Evolutionary conservation across 2,888 invertebrate genomes (phyloP).

Genomic region (Scelioninae gen. 1): DNA sequence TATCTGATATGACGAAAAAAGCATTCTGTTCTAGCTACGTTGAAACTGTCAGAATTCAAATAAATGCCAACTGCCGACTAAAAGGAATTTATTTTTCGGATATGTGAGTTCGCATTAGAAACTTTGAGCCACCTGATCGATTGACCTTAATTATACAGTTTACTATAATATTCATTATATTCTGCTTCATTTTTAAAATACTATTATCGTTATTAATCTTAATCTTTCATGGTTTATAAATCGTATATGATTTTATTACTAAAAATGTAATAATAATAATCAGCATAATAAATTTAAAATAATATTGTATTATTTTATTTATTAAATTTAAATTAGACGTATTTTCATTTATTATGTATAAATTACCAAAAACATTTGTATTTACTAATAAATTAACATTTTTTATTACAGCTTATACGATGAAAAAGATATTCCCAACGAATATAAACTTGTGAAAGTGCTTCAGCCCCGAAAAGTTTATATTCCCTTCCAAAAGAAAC

Average conservation of each 20-base stretch:
- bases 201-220: no score
- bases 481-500: slow-evolving; percentile 40
- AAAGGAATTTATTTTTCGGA: slow-evolving; percentile 94
- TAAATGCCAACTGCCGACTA: slow-evolving; percentile 97
- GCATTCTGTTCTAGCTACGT: slow-evolving; percentile 98
- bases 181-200: neutral
- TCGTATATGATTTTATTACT: no score
- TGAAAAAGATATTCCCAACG: slow-evolving; percentile 97
- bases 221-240: no score
- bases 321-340: neutral
- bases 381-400: neutral
- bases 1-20: slow-evolving; percentile 95
- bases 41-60: slow-evolving; percentile 95
- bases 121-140: neutral
- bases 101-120: slow-evolving; percentile 71
- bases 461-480: slow-evolving; percentile 89
- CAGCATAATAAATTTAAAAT: no score
- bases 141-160: neutral
- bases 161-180: neutral
- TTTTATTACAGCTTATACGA: slow-evolving; percentile 89
- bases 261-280: no score
- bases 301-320: no score
- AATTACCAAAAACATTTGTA: neutral
- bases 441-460: slow-evolving; percentile 90
- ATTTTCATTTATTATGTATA: neutral